Evolutionary conservation across 1,140 invertebrate species (phyloP), one percentile per base, ranked within the genome.

Genomic region (Drosophila athabasca): DNA sequence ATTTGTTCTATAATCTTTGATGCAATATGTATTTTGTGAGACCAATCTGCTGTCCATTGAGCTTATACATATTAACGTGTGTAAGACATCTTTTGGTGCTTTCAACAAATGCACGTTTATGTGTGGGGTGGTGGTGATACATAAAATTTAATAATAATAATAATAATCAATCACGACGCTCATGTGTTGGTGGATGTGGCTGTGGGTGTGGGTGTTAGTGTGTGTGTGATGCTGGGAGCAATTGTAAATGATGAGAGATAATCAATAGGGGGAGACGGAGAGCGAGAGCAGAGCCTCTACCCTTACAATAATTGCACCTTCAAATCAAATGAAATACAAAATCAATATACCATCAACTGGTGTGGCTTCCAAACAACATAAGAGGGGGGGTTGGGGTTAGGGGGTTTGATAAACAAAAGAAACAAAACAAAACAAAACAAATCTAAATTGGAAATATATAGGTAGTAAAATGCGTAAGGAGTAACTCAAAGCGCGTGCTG

Each of bases 401-500:
- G 17, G 17, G 17, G 17, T 19, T 19, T 19, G 17, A 19, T 39
- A 50, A 22, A 49, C 11, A 35, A 69, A 68, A n/a, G n/a, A n/a
- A n/a, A n/a, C n/a, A n/a, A n/a, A n/a, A n/a, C n/a, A n/a, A 3
- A 15, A 53, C 13, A 35, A 8, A 35, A 35, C n/a, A 51, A 15
- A n/a, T 9, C 46, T 69, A 69, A 50, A 69, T 49, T 15, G 35
- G 68, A 58, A 69, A 50, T 69, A 39, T 39, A 39, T 39, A 70
- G 44, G 13, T 39, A 70, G 44, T 70, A 78, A 73, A 72, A 79
- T 67, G 54, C 71, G 65, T 69, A 49, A 66, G 67, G 11, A 70
- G 65, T 69, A 44, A 81, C 73, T 72, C 46, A 62, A 85, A 87
- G 82, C 83, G 82, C 82, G 82, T 88, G 82, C 82, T 70, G 65